These are phyloP conservation scores for Amblyopsis rosae DNA, from an alignment of 2,113 vertebrate genomes.

Conservation along the genomic window DNA sequence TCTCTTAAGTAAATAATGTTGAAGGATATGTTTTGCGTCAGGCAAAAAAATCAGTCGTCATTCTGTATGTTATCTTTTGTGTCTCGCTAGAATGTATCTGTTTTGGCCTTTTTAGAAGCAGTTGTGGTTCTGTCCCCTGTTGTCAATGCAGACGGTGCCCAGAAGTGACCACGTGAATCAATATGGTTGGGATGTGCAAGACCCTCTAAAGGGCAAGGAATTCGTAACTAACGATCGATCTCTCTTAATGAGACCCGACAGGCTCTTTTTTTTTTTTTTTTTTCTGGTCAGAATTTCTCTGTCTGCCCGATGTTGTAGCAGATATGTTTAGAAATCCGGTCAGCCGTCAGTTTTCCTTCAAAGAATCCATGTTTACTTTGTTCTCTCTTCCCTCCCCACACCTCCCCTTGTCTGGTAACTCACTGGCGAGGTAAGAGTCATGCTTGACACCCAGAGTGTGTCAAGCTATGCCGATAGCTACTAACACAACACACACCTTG, in stretches of 20 bases:
- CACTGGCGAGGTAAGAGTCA: constrained; percentile 54
- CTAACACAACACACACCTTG: too few species aligned
- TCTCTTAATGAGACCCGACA: constrained; percentile 1
- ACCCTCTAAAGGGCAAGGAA: constrained; percentile 34
- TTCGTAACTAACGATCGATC: constrained; percentile 15
- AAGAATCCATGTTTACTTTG: constrained; percentile 22
- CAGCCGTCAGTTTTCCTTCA: neutral
- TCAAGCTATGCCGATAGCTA: neutral
- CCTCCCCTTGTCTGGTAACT: constrained; percentile 34
- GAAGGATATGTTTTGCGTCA: too few species aligned
- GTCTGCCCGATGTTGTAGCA: neutral
- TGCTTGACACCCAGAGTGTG: neutral
- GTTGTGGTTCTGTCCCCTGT: neutral
- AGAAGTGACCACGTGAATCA: neutral
- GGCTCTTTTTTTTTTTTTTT: neutral
- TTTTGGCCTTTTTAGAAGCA: constrained; percentile 32
- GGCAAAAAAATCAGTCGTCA: too few species aligned
- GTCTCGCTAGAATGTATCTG: neutral
- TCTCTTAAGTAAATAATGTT: too few species aligned
- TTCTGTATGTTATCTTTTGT: neutral
- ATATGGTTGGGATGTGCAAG: constrained; percentile 10
- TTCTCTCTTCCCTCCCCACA: constrained; percentile 27
- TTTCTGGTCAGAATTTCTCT: neutral
- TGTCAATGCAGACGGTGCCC: neutral
- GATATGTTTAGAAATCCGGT: neutral